These are phyloP conservation scores for Gasterosteus nipponicus DNA, from an alignment of 2,113 vertebrate species.

Conservation along the genomic window DNA sequence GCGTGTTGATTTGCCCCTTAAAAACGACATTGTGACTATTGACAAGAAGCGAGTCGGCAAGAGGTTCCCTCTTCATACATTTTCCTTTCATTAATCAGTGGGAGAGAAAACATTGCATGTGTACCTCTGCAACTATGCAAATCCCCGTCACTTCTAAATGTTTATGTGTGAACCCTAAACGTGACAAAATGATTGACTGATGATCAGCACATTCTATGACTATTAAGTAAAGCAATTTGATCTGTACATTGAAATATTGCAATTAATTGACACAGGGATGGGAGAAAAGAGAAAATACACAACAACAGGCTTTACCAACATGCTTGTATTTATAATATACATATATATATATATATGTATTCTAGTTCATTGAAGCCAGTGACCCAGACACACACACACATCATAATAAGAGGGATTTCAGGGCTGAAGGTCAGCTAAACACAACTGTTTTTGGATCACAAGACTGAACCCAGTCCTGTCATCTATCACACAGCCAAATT, in stretches of 20 bases:
- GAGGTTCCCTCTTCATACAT: not conserved
- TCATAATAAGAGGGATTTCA: not conserved
- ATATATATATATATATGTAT: no score
- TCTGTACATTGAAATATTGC: not conserved
- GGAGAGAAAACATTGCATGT: not conserved
- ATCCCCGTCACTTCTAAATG: not conserved
- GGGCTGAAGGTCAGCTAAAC: conserved; percentile 1
- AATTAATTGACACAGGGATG: not conserved
- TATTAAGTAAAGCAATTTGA: conserved; percentile 10
- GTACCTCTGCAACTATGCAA: not conserved
- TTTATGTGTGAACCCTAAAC: not conserved
- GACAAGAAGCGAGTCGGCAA: not conserved
- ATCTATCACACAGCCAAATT: conserved; percentile 6
- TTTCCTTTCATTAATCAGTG: not conserved
- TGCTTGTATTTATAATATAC: no score
- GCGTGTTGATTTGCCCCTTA: conserved; percentile 23
- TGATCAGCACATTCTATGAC: not conserved
- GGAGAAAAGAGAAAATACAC: no score
- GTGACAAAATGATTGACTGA: not conserved
- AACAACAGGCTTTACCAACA: no score
- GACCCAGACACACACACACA: conserved; percentile 11
- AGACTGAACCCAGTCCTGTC: not conserved
- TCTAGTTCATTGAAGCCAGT: not conserved
- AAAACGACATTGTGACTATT: conserved; percentile 6
- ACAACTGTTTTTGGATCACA: conserved; percentile 7